Conservation (phyloP, 2,888 invertebrate genomes). For the Eupithecia abbreviata region DNA sequence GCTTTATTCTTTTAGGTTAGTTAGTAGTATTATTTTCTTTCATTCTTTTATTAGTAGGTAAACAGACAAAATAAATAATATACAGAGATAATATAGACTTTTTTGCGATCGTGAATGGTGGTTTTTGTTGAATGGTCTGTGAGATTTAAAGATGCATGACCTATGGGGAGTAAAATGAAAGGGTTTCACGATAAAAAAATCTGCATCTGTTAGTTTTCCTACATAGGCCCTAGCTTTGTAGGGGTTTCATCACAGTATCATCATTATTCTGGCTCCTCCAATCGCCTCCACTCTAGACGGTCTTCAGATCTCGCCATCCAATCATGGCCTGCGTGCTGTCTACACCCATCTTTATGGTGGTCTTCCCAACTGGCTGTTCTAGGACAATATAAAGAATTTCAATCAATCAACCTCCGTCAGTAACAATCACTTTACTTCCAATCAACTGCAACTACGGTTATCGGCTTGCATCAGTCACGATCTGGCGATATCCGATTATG, state of each 20-base stretch:
- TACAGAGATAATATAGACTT: background rate
- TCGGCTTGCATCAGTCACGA: slow-evolving; percentile 24
- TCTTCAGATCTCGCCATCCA: too few species aligned
- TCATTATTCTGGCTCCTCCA: too few species aligned
- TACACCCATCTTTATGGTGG: too few species aligned
- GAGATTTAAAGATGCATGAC: background rate
- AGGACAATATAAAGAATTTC: background rate
- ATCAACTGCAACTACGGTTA: slow-evolving; percentile 9
- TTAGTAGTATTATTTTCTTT: too few species aligned
- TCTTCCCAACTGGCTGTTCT: too few species aligned
- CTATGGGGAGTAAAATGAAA: too few species aligned
- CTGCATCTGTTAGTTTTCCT: background rate
- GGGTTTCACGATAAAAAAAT: background rate
- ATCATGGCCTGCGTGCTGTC: too few species aligned
- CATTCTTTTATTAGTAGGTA: too few species aligned
- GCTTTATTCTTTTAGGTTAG: too few species aligned
- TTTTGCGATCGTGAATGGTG: background rate
- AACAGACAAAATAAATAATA: too few species aligned
- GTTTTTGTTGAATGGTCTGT: background rate
- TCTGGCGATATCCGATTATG: slow-evolving; percentile 25
- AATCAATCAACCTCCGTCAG: background rate
- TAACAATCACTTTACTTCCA: background rate
- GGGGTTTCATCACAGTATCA: background rate
- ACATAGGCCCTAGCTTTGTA: too few species aligned
- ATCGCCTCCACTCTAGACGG: too few species aligned